Base-by-base conservation (phyloP, 2,797 vertebrate species). In the Sebastes flavidus region DNA sequence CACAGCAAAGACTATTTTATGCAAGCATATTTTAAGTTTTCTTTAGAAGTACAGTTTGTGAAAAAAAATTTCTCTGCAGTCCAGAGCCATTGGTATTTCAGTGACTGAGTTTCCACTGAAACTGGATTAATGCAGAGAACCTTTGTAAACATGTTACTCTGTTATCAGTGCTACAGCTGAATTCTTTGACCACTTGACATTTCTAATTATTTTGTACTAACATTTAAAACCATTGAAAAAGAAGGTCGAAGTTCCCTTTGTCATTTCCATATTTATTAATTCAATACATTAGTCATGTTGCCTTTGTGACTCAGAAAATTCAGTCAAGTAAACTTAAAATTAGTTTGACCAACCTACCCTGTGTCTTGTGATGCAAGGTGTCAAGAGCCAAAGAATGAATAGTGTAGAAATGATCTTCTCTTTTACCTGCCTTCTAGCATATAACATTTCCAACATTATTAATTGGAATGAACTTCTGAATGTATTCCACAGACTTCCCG, bases 401-500 rank as follows among this genome's bases (percentile, higher is more conserved):
- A 20, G 3, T 46, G 22, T 6, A 12, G 9, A 38, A 75, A 73
- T 76, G 2, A 56, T 72, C 38, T 78, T 78, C 25, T 62, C 49
- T 60, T 78, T 68, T 69, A 42, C 75, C 32, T 71, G 58, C 66
- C 67, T 55, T 72, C 74, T 20, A 29, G 56, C 20, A 60, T 65
- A 69, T 75, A 80, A 78, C 22, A 80, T 69, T 14, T 65, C 20
- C n/a, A 63, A 59, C 46, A 49, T 13, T 77, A 81, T 84, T 88
- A 81, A 89, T 84, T 89, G 34, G 66, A 87, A 65, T 78, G 36
- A 85, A 81, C 63, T 54, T 69, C 16, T 67, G 49, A 79, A 76
- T 65, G 72, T 59, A 66, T 84, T 88, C 73, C 24, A 27, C 7
- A 63, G 36, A 76, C 65, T 75, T 78, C 30, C 59, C 8, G 9